Percentiles rank a stretch among this genome's conserved stretches.
These are phyloP conservation scores for Megalopta genalis DNA, from an alignment of 1,140 invertebrate genomes.

Conservation along the genomic window DNA sequence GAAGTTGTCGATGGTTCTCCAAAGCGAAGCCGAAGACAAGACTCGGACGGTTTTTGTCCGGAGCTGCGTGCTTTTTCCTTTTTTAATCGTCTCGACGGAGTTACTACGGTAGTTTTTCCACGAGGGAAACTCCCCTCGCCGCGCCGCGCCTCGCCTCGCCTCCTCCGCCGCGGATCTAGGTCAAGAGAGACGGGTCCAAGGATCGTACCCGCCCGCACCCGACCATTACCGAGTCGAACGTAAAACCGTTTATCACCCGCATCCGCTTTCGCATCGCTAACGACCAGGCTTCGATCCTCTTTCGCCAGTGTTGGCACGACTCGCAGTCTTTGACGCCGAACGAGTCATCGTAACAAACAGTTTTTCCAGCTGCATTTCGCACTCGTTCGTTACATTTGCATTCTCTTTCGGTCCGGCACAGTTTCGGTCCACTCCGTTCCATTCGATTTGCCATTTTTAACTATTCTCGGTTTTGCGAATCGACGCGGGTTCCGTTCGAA, in stretches of 20 bases:
- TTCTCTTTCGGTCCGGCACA: background rate
- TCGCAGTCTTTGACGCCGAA: background rate
- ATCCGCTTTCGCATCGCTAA: slow-evolving; percentile 32
- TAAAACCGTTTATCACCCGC: slow-evolving; percentile 49
- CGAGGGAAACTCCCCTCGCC: background rate
- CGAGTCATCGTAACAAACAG: background rate
- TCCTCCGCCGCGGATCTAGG: slow-evolving; percentile 28
- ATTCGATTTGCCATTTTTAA: too few relatives aligned
- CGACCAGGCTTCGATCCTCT: slow-evolving; percentile 19
- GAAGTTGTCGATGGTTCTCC: slow-evolving; percentile 10
- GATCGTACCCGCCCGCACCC: background rate
- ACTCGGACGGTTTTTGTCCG: slow-evolving; percentile 4
- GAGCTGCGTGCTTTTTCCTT: too few relatives aligned
- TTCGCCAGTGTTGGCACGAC: too few relatives aligned
- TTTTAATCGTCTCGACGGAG: slow-evolving; percentile 9
- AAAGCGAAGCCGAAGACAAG: background rate
- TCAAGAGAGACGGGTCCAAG: slow-evolving; percentile 19
- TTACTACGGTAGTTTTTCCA: slow-evolving; percentile 8
- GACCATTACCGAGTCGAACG: slow-evolving; percentile 39
- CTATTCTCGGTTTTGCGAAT: too few relatives aligned
- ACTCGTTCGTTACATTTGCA: background rate
- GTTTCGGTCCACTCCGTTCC: too few relatives aligned
- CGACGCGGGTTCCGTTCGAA: too few relatives aligned
- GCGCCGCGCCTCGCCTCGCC: background rate
- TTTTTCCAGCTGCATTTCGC: background rate